Percentiles rank a stretch among this genome's conserved stretches.
These are phyloP conservation scores for Mercenaria mercenaria DNA, from an alignment of 1,140 invertebrate genomes.

Conservation along the genomic window DNA sequence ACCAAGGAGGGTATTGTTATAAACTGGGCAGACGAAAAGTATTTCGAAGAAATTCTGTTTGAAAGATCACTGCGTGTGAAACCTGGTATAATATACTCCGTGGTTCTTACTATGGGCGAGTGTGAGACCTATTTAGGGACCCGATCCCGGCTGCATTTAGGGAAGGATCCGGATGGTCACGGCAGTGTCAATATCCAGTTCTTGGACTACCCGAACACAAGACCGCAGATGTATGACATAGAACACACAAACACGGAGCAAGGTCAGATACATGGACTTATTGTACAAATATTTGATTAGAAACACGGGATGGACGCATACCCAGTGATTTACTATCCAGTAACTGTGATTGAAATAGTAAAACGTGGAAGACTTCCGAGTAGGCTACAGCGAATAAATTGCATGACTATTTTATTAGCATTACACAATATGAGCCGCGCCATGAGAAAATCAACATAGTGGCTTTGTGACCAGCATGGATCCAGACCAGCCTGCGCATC, in stretches of 20 bases:
- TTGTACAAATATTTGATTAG: slow-evolving; percentile 3
- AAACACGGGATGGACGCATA: neutral
- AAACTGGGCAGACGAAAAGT: neutral
- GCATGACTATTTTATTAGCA: too few species aligned
- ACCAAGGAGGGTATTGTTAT: neutral
- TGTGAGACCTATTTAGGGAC: neutral
- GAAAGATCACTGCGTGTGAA: neutral
- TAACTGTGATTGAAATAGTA: too few species aligned
- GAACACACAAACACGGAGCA: neutral
- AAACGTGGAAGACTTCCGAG: too few species aligned
- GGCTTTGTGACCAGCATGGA: too few species aligned
- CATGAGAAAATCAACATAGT: too few species aligned
- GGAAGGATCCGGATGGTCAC: neutral
- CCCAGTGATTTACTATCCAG: too few species aligned
- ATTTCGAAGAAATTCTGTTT: neutral
- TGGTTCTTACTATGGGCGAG: neutral
- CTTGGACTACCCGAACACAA: neutral
- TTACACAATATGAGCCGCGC: too few species aligned
- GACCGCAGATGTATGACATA: neutral
- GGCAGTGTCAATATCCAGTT: neutral
- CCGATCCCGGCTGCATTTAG: neutral
- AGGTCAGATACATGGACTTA: neutral
- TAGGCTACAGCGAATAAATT: too few species aligned
- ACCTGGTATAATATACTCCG: neutral
- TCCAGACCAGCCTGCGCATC: too few species aligned